Percentiles rank a stretch among this genome's conserved stretches.
Evolutionary conservation across 2,797 vertebrate species (phyloP).

Genomic region (Coranthus polyacanthus): DNA sequence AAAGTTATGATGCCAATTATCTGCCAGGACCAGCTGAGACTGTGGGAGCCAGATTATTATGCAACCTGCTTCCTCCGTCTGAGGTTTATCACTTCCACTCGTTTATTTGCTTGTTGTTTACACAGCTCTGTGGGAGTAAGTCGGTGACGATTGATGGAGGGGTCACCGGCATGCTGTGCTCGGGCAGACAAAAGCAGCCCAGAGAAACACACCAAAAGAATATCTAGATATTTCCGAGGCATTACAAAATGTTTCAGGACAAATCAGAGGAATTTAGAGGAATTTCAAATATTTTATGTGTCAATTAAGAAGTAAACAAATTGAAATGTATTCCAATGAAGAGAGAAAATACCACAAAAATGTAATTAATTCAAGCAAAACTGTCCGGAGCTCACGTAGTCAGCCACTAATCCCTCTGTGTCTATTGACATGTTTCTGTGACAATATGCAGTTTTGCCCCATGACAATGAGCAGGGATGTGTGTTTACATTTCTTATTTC

Average conservation of each 20-base stretch:
- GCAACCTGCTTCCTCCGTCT: conserved; percentile 6
- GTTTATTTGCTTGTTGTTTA: conserved; percentile 41
- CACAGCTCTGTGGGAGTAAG: conserved; percentile 18
- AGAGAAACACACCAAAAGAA: conserved; percentile 8
- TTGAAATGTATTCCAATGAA: not conserved
- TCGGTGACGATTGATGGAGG: conserved; percentile 27
- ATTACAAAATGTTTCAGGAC: no score
- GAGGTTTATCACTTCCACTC: conserved; percentile 20
- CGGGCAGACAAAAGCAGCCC: conserved; percentile 16
- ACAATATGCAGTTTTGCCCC: conserved; percentile 2
- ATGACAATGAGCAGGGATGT: conserved; percentile 7
- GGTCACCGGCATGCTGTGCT: conserved; percentile 27
- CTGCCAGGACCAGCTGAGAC: conserved; percentile 11
- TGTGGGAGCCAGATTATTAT: conserved; percentile 26
- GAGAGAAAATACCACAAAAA: not conserved
- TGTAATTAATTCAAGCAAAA: not conserved
- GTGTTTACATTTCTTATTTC: conserved; percentile 19
- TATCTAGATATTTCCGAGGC: no score
- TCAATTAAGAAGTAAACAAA: no score
- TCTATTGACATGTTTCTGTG: not conserved
- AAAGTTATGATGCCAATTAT: conserved; percentile 3
- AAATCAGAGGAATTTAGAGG: no score
- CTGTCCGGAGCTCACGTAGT: not conserved
- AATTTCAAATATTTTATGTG: no score
- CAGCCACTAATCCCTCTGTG: not conserved